Base-by-base conservation (phyloP, 2,113 vertebrate species). In the Aegithalos caudatus region DNA sequence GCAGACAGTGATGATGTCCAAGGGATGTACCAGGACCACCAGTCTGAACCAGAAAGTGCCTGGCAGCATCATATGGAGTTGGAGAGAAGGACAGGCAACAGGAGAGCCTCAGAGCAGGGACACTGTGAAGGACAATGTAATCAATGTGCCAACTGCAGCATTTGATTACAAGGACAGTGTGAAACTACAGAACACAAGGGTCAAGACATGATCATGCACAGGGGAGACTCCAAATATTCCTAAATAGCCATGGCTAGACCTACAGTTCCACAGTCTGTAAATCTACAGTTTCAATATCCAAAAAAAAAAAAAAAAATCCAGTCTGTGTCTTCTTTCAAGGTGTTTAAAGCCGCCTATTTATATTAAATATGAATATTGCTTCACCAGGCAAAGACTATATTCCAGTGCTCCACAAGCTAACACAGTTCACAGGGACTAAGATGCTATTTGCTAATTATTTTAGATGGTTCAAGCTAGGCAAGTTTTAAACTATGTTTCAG, bases 61-160 rank as follows among this genome's bases (percentile, higher is more conserved):
- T 7, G 3, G 14, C 72, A 82, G 70, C 16, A 78, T 8, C 24
- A 8, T 25, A n/a, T 2, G 14, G 11, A 40, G 15, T 0, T 31
- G 18, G 19, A 64, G 29, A 60, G 33, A 70, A 92, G 60, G n/a
- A 40, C 25, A 76, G 45, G 31, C 54, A 76, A 53, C 37, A 65
- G 54, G 33, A 72, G 3, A 70, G 27, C 19, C 44, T 61, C 42
- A 60, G 54, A 71, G 70, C 35, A 57, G 51, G 33, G 53, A 56
- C 40, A 70, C 6, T 14, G 27, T 13, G 24, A 50, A 51, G 44
- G 48, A 42, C 72, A 44, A 15, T 23, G 38, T 25, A 54, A 61
- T 51, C 60, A 77, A 22, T 27, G 31, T 12, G 25, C 11, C 17
- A 71, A 38, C n/a, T 65, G 48, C 67, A 72, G 66, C 23, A 25